These are phyloP conservation scores for Diadumene lineata DNA, from an alignment of 92 coral and sea anemone genomes.

Conservation along the genomic window DNA sequence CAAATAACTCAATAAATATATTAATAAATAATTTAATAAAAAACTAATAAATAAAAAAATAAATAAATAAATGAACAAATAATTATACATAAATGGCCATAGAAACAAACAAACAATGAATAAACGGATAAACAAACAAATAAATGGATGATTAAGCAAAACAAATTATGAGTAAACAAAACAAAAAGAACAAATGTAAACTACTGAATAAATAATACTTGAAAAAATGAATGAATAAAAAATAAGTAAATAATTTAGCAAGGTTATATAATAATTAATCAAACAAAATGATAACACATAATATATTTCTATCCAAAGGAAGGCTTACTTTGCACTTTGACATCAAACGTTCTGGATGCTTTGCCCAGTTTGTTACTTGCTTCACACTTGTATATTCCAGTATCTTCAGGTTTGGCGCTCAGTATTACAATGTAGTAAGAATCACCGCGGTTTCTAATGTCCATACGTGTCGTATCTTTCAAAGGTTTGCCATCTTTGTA, in stretches of 20 bases:
- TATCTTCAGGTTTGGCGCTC: slow-evolving; percentile 52
- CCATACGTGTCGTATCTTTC: slow-evolving; percentile 47
- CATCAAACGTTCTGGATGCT: slow-evolving; percentile 53
- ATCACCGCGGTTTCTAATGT: slow-evolving; percentile 44
- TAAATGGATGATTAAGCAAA: too few relatives aligned
- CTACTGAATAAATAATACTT: too few relatives aligned
- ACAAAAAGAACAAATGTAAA: too few relatives aligned
- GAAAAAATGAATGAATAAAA: too few relatives aligned
- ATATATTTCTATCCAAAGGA: too few relatives aligned
- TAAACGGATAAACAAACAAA: not conserved
- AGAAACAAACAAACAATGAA: not conserved
- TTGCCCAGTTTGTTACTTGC: slow-evolving; percentile 53
- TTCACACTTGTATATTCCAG: slow-evolving; percentile 63
- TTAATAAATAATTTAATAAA: not conserved
- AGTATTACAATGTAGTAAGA: slow-evolving; percentile 41
- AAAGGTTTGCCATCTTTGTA: slow-evolving; percentile 50
- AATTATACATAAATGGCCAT: not conserved
- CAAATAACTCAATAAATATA: not conserved
- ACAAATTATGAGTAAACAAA: too few relatives aligned
- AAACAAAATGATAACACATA: not conserved
- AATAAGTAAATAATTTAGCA: too few relatives aligned
- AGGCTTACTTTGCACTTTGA: slow-evolving; percentile 49
- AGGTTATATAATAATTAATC: too few relatives aligned
- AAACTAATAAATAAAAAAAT: not conserved
- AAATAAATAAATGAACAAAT: not conserved